phyloP scores from a whole-genome alignment of 2,797 vertebrate species.

The Ctenopoma multispine region DNA sequence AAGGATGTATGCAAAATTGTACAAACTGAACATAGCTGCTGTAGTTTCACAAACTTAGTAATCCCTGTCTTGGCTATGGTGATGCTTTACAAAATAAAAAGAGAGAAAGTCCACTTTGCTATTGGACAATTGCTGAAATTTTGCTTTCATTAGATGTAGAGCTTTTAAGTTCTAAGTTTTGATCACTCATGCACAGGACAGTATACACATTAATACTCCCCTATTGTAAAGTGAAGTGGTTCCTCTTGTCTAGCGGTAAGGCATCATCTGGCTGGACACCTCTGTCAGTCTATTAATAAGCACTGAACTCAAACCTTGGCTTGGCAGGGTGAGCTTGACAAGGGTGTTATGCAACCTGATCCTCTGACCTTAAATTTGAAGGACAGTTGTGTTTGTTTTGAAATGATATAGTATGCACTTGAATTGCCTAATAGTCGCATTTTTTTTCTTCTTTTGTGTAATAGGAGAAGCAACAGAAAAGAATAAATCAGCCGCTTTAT shows the following conservation, averaged over 20 bases:
- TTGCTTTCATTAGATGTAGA: not conserved
- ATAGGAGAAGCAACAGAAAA: conserved; percentile 34
- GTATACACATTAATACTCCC: not conserved
- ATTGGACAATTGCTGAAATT: not conserved
- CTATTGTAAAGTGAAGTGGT: conserved; percentile 7
- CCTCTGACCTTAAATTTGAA: conserved; percentile 60
- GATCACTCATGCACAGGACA: not conserved
- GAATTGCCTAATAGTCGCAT: conserved; percentile 14
- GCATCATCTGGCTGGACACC: conserved; percentile 44
- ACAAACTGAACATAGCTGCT: not conserved
- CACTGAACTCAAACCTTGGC: conserved; percentile 66
- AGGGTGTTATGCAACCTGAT: conserved; percentile 66
- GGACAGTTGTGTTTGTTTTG: conserved; percentile 49
- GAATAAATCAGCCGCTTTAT: conserved; percentile 62
- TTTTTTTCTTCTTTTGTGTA: conserved; percentile 31
- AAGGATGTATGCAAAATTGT: not conserved
- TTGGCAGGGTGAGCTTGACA: conserved; percentile 49
- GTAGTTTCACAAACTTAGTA: not conserved
- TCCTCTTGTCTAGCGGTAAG: conserved; percentile 25
- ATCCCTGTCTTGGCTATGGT: not conserved
- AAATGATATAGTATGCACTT: conserved; percentile 23
- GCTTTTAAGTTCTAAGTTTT: not conserved
- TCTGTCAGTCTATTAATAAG: conserved; percentile 75
- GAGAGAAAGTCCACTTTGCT: not conserved
- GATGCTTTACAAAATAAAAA: not conserved